Evolutionary conservation across 2,888 invertebrate genomes (phyloP).

Genomic region (Clanis bilineata): DNA sequence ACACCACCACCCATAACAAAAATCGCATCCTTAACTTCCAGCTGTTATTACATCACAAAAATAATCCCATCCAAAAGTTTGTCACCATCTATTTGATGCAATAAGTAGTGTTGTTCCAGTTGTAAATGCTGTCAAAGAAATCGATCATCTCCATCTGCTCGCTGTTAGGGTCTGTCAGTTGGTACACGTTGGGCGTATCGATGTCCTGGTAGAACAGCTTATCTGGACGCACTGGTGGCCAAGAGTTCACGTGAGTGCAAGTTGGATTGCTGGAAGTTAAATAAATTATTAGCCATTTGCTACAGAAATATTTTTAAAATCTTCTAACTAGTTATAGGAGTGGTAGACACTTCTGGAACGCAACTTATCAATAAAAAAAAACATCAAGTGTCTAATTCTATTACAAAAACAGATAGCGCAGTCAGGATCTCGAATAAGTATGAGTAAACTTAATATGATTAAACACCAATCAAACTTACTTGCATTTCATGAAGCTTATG

Average conservation of each 20-base stretch:
- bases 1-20: no score
- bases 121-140: conserved; percentile 47
- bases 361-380: no score
- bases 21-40: no score
- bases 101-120: not conserved
- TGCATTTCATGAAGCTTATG: conserved; percentile 53
- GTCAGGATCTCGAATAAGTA: no score
- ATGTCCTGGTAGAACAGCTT: conserved; percentile 47
- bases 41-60: no score
- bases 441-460: not conserved
- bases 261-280: conserved; percentile 50
- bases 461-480: conserved; percentile 39
- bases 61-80: not conserved
- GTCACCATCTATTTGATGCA: not conserved
- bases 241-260: conserved; percentile 35
- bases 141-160: conserved; percentile 40
- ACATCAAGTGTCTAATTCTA: no score
- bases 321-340: no score
- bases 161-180: conserved; percentile 31
- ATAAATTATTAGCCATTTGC: not conserved
- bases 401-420: no score
- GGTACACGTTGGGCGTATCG: conserved; percentile 31
- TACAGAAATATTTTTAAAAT: not conserved
- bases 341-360: no score
- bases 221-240: conserved; percentile 41